These are phyloP conservation scores for Ceratosolen fusciceps DNA, from an alignment of 1,140 invertebrate genomes.

Conservation along the genomic window DNA sequence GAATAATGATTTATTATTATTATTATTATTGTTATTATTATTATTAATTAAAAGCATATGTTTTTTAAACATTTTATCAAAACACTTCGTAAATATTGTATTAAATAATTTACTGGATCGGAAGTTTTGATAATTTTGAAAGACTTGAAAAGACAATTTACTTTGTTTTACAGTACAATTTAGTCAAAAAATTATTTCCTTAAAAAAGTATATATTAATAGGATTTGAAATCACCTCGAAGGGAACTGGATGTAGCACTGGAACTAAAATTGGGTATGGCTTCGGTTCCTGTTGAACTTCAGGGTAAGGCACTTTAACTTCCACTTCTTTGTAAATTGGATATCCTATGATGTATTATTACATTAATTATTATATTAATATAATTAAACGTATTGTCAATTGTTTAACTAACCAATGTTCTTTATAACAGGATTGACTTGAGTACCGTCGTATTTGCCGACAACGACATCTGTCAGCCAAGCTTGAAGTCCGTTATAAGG, in stretches of 20 bases:
- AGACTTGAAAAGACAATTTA: too few species aligned
- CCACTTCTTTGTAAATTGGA: slow-evolving; percentile 76
- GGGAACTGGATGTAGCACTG: slow-evolving; percentile 58
- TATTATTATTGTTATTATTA: too few species aligned
- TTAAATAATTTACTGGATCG: too few species aligned
- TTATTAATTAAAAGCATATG: too few species aligned
- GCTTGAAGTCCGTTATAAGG: slow-evolving; percentile 19
- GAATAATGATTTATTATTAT: too few species aligned
- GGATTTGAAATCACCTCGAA: slow-evolving; percentile 53
- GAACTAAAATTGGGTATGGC: slow-evolving; percentile 68
- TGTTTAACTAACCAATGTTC: slow-evolving; percentile 70
- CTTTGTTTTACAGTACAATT: too few species aligned
- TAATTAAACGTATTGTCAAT: neutral
- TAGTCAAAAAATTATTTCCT: too few species aligned
- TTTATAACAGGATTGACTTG: slow-evolving; percentile 77
- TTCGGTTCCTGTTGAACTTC: slow-evolving; percentile 73
- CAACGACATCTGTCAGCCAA: slow-evolving; percentile 37
- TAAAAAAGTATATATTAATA: neutral
- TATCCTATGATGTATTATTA: slow-evolving; percentile 58
- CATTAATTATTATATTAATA: neutral
- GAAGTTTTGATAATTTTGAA: too few species aligned
- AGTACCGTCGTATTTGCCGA: slow-evolving; percentile 47
- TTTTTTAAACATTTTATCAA: too few species aligned
- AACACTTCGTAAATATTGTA: too few species aligned
- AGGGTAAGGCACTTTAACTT: slow-evolving; percentile 77